Evolutionary conservation across 2,888 invertebrate species (phyloP), one percentile per base, ranked within the genome.

Genomic region (Andrena marginata): DNA sequence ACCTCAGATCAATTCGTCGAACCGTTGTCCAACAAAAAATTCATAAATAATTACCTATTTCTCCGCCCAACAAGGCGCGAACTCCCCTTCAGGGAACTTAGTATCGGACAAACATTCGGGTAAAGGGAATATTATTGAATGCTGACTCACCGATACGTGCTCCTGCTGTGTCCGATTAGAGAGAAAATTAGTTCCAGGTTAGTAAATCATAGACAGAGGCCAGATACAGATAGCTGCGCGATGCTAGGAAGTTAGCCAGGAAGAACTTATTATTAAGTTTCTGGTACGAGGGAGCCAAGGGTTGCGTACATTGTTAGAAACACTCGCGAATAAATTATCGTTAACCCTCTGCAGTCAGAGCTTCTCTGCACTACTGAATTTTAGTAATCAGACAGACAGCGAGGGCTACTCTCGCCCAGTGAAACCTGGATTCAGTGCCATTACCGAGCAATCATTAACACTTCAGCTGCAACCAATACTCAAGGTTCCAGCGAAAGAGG

Each of bases 111-210:
- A 56, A 35, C 48, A 59, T 65, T 73, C n/a, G 0, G 20, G 26
- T 31, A 63, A 63, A 20, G 2, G n/a, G 49, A 54, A n/a, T 42
- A 77, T 23, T 20, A 65, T 73, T 54, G 2, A 65, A 85, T 77
- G 10, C 71, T 74, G 82, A 94, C 94, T 94, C 92, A 94, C 94
- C 94, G 68, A 94, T 94, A 87, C 94, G 94, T 89, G 94, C 94
- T 93, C 94, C 94, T 89, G 93, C 92, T 92, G 92, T 90, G 88
- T 87, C 91, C 90, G 59, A 89, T 91, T 87, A 93, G 90, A 92
- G 91, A 93, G 85, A 93, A 93, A 92, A 90, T 92, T 89, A 91
- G 88, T 87, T 90, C 86, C 89, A 89, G 68, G 89, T 92, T 92
- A 92, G 90, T 92, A 87, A 88, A 89, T 87, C 82, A 86, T 82